phyloP scores from a whole-genome alignment of 2,113 vertebrate genomes.

The Nettapus auritus region DNA sequence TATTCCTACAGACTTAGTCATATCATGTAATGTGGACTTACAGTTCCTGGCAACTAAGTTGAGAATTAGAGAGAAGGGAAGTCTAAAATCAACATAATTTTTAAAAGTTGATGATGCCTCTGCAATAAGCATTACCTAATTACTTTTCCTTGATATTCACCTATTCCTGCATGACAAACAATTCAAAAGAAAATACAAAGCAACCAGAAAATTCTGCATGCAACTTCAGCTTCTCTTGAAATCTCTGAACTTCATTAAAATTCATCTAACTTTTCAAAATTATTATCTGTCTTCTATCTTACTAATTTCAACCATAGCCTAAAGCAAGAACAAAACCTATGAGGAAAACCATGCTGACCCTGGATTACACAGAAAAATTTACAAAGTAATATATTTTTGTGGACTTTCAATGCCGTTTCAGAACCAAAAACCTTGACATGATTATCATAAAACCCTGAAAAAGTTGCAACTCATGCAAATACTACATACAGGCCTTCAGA shows the following conservation, averaged over 20 bases:
- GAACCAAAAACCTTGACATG: neutral
- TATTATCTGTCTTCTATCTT: constrained; percentile 19
- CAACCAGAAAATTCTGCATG: neutral
- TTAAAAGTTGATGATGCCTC: neutral
- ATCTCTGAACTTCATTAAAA: constrained; percentile 27
- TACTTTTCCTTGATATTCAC: neutral
- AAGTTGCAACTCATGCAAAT: neutral
- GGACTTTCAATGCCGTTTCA: neutral
- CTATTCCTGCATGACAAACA: neutral
- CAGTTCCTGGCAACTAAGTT: neutral
- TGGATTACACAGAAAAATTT: neutral
- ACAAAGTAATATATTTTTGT: neutral
- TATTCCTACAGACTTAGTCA: neutral
- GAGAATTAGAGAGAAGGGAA: neutral
- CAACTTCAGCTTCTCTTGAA: neutral
- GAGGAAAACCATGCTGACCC: neutral
- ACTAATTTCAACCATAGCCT: constrained; percentile 36
- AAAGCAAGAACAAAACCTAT: constrained; percentile 3
- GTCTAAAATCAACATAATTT: neutral
- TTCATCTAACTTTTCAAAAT: constrained; percentile 33
- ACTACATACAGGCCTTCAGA: neutral
- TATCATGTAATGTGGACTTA: neutral
- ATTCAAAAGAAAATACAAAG: constrained; percentile 13
- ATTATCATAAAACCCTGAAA: neutral
- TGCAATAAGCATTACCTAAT: neutral